Percentiles rank a stretch among this genome's conserved stretches.
Conservation (phyloP, 2,888 invertebrate species). For the Drosophila anceps region DNA sequence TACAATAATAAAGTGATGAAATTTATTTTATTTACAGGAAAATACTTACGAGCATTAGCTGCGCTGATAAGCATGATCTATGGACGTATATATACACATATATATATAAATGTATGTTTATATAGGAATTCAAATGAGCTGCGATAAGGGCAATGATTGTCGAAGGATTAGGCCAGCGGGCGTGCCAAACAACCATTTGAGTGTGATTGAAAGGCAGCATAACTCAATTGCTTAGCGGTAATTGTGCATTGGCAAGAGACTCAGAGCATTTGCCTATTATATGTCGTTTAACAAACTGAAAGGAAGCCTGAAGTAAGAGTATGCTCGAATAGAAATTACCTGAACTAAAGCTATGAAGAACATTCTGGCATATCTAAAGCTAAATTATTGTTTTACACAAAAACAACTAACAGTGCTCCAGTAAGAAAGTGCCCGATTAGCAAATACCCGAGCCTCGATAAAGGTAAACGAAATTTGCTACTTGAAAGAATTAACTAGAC, state of each 20-base stretch:
- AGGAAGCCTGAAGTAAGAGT: too few species aligned
- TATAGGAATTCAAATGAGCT: conserved; percentile 53
- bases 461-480: too few species aligned
- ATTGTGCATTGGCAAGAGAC: conserved; percentile 18
- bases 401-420: too few species aligned
- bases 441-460: too few species aligned
- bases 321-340: neutral
- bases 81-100: conserved; percentile 29
- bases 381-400: neutral
- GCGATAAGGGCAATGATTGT: conserved; percentile 64
- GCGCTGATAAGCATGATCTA: conserved; percentile 79
- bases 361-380: neutral
- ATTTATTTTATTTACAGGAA: conserved; percentile 77
- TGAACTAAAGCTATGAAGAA: neutral
- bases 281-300: neutral
- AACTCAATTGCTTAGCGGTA: conserved; percentile 64
- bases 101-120: neutral
- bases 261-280: neutral
- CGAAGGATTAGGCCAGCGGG: conserved; percentile 55
- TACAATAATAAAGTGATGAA: conserved; percentile 75
- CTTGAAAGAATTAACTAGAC: too few species aligned
- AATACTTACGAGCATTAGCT: conserved; percentile 61
- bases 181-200: conserved; percentile 52
- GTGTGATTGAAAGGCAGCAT: conserved; percentile 43
- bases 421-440: too few species aligned